These are phyloP conservation scores for Chromobotia macracanthus DNA, from an alignment of 2,797 vertebrate genomes.

Conservation along the genomic window DNA sequence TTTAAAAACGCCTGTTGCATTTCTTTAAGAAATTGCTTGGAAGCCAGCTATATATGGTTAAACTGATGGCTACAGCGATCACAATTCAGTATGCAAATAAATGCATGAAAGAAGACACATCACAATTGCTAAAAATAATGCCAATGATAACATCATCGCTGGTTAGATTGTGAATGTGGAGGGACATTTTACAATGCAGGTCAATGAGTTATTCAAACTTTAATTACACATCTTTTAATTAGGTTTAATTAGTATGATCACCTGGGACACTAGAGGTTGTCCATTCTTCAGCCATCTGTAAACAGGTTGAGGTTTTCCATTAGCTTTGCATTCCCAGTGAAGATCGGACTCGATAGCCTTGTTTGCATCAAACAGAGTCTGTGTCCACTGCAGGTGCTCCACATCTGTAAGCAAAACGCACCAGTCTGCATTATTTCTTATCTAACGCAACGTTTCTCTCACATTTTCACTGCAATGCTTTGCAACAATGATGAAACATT, in stretches of 20 bases:
- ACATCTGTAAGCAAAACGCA: conserved; percentile 64
- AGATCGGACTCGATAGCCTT: conserved; percentile 84
- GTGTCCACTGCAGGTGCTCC: conserved; percentile 85
- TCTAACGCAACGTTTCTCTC: neutral
- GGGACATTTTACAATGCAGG: no score
- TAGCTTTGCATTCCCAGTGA: conserved; percentile 87
- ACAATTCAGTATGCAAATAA: no score
- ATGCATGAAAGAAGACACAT: no score
- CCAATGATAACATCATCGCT: no score
- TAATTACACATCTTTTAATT: no score
- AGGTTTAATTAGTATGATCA: conserved; percentile 62
- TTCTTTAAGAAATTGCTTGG: neutral
- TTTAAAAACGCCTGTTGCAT: neutral
- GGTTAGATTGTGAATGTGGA: no score
- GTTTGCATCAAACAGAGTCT: conserved; percentile 82
- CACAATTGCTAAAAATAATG: no score
- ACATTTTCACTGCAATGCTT: neutral
- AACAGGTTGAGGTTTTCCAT: conserved; percentile 78
- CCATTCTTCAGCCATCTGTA: conserved; percentile 89
- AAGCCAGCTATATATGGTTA: neutral
- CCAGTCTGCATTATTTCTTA: neutral
- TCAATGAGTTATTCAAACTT: no score
- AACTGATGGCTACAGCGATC: no score
- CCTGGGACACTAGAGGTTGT: conserved; percentile 74
- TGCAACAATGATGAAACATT: conserved; percentile 33